A percentile compares a stretch with the other conserved stretches of the same genome.
Conservation (phyloP, 1,140 invertebrate species). For the Frieseomelitta varia region DNA sequence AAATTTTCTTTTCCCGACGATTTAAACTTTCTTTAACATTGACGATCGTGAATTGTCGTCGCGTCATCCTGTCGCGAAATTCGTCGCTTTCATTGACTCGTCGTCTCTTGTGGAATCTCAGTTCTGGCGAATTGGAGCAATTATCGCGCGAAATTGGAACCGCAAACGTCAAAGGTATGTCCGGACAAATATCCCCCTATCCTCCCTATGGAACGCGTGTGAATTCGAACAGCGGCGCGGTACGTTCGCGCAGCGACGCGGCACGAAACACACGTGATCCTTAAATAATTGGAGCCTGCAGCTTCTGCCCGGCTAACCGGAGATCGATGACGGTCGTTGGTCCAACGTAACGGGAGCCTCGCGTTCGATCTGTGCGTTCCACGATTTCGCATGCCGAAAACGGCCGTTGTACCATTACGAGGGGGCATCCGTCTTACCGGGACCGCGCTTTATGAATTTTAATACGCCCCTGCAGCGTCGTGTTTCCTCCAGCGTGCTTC, state of each 20-base stretch:
- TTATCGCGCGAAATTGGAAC: not conserved
- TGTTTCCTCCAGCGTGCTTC: too few species aligned
- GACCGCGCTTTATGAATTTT: constrained; percentile 8
- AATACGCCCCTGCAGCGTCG: not conserved
- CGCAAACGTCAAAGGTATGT: not conserved
- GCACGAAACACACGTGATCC: not conserved
- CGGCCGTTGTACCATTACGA: constrained; percentile 1
- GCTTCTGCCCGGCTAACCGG: not conserved
- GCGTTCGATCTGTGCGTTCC: not conserved
- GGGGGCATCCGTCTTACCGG: not conserved
- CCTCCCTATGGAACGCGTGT: too few species aligned
- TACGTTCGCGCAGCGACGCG: too few species aligned
- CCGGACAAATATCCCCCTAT: not conserved
- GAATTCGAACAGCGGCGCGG: not conserved
- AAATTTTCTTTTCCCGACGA: too few species aligned
- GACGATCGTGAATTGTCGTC: too few species aligned
- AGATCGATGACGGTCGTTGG: constrained; percentile 16
- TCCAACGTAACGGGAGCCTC: not conserved
- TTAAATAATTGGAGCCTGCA: constrained; percentile 9
- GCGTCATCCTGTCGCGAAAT: too few species aligned
- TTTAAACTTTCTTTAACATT: too few species aligned
- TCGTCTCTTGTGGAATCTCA: not conserved
- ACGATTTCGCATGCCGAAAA: constrained; percentile 16
- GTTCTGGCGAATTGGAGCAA: not conserved
- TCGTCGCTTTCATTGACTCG: not conserved